These are phyloP conservation scores for Entelurus aequoreus DNA, from an alignment of 2,113 vertebrate species.

Conservation along the genomic window DNA sequence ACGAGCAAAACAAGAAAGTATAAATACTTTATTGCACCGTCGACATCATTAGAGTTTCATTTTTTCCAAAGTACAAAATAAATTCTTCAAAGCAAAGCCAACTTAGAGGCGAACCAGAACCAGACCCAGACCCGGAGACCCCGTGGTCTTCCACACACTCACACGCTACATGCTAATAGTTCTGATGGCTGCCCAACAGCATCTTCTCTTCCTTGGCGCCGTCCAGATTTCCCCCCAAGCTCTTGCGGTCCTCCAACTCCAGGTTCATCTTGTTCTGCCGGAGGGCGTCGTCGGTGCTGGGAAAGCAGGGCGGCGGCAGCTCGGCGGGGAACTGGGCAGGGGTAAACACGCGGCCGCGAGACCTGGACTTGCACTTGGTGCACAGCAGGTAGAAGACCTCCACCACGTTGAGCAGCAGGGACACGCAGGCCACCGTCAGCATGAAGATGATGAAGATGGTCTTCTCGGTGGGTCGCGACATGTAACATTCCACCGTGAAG, in stretches of 20 bases:
- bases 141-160: background rate
- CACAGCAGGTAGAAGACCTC: slow-evolving; percentile 75
- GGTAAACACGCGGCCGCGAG: slow-evolving; percentile 7
- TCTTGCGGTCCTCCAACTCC: slow-evolving; percentile 55
- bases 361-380: slow-evolving; percentile 34
- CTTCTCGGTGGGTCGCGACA: slow-evolving; percentile 81
- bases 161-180: background rate
- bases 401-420: slow-evolving; percentile 67
- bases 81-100: slow-evolving; percentile 7
- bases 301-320: slow-evolving; percentile 26
- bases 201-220: slow-evolving; percentile 66
- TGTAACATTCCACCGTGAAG: slow-evolving; percentile 79
- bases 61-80: slow-evolving; percentile 12
- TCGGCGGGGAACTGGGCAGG: slow-evolving; percentile 31
- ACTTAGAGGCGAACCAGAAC: background rate
- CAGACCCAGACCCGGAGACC: background rate
- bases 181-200: slow-evolving; percentile 46
- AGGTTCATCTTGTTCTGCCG: slow-evolving; percentile 67
- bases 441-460: slow-evolving; percentile 84
- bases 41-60: slow-evolving; percentile 21
- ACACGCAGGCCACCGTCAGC: slow-evolving; percentile 73
- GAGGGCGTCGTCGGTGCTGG: slow-evolving; percentile 10
- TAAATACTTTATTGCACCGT: slow-evolving; percentile 45
- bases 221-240: slow-evolving; percentile 53
- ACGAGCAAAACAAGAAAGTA: slow-evolving; percentile 1